Conservation (phyloP, 1,140 invertebrate species). For the Hermetia illucens region DNA sequence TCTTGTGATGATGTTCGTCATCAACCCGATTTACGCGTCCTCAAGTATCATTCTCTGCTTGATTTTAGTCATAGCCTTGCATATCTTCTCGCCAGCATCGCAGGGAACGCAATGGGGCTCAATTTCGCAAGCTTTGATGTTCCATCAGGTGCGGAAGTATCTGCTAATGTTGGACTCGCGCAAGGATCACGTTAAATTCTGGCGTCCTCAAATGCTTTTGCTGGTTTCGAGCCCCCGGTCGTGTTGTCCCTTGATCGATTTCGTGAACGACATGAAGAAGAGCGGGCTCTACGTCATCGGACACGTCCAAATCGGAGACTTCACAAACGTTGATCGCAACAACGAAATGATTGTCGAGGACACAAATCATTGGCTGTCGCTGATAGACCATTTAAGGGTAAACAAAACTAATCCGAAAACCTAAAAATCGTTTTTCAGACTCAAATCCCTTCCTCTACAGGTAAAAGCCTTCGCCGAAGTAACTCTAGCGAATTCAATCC, state of each 20-base stretch:
- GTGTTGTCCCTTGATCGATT: slow-evolving; percentile 81
- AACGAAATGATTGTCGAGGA: slow-evolving; percentile 60
- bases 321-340: slow-evolving; percentile 32
- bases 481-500: slow-evolving; percentile 69
- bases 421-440: slow-evolving; percentile 4
- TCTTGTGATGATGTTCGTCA: slow-evolving; percentile 88
- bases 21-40: slow-evolving; percentile 80
- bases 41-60: slow-evolving; percentile 78
- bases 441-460: slow-evolving; percentile 33
- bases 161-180: slow-evolving; percentile 86
- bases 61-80: slow-evolving; percentile 69
- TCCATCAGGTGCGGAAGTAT: slow-evolving; percentile 98
- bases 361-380: slow-evolving; percentile 72
- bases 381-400: slow-evolving; percentile 71
- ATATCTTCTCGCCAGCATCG: slow-evolving; percentile 84
- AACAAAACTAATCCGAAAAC: slow-evolving; percentile 12
- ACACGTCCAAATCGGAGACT: slow-evolving; percentile 67
- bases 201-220: slow-evolving; percentile 93
- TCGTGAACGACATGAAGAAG: slow-evolving; percentile 98
- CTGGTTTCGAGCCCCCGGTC: slow-evolving; percentile 86
- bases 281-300: slow-evolving; percentile 91
- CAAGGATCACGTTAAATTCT: slow-evolving; percentile 98
- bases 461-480: slow-evolving; percentile 95
- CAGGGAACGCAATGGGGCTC: slow-evolving; percentile 78
- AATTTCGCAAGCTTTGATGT: slow-evolving; percentile 96